Percentiles rank a stretch among this genome's conserved stretches.
phyloP scores from a whole-genome alignment of 1,140 invertebrate genomes.

The Cylas formicarius region DNA sequence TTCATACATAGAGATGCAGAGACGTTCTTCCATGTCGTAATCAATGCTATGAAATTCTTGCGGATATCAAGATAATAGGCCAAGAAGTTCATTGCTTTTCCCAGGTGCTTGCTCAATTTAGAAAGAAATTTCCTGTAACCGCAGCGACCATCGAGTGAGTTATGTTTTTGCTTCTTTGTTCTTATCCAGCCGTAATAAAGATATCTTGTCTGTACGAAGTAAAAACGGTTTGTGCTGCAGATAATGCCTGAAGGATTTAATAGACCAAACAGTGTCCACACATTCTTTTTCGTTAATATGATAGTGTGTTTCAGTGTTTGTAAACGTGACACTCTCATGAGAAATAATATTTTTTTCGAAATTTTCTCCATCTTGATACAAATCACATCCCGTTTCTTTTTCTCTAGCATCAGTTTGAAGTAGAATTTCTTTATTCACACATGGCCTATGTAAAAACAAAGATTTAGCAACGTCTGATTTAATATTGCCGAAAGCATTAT shows the following conservation, averaged over 20 bases:
- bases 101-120: too few relatives aligned
- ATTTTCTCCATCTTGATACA: conserved; percentile 26
- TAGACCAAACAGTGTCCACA: conserved; percentile 41
- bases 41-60: too few relatives aligned
- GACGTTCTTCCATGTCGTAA: too few relatives aligned
- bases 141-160: conserved; percentile 31
- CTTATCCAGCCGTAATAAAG: conserved; percentile 26
- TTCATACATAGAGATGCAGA: too few relatives aligned
- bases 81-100: too few relatives aligned
- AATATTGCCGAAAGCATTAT: conserved; percentile 25
- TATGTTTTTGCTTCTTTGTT: conserved; percentile 27
- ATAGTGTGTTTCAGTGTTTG: conserved; percentile 7
- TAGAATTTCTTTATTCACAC: conserved; percentile 28
- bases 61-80: too few relatives aligned
- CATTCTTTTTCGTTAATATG: conserved; percentile 39
- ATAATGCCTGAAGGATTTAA: conserved; percentile 36
- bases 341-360: conserved; percentile 13
- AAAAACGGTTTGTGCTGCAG: conserved; percentile 27
- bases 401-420: conserved; percentile 35
- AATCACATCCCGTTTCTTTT: conserved; percentile 24
- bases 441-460: conserved; percentile 22
- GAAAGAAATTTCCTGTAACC: too few relatives aligned
- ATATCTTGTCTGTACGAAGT: conserved; percentile 11
- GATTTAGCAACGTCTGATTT: conserved; percentile 28
- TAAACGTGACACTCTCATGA: conserved; percentile 15